phyloP scores from a whole-genome alignment of 2,113 vertebrate species.

The Hirundichthys speculiger region DNA sequence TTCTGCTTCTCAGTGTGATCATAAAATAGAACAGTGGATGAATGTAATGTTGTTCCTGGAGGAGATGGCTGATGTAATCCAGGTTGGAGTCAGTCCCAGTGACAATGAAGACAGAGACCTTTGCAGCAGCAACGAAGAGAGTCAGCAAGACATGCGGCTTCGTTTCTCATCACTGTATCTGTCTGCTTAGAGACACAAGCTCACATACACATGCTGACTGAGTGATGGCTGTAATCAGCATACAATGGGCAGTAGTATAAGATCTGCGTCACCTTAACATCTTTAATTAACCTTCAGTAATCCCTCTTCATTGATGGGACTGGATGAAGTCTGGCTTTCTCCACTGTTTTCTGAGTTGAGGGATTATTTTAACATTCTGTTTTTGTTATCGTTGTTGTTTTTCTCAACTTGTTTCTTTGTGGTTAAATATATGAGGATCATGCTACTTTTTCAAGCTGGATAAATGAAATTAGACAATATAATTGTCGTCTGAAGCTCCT shows the following conservation, averaged over 20 bases:
- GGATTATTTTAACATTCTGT: conserved; percentile 1
- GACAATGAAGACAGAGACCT: conserved; percentile 48
- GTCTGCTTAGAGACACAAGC: conserved; percentile 4
- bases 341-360: conserved; percentile 9
- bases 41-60: conserved; percentile 44
- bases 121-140: conserved; percentile 49
- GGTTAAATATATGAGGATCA: too few relatives aligned
- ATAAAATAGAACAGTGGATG: conserved; percentile 40
- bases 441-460: too few relatives aligned
- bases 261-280: conserved; percentile 26
- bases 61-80: conserved; percentile 43
- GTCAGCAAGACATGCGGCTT: conserved; percentile 12
- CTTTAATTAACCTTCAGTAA: conserved; percentile 52
- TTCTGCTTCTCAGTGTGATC: conserved; percentile 35
- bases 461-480: too few relatives aligned
- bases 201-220: conserved; percentile 6
- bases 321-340: conserved; percentile 14
- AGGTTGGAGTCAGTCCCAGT: conserved; percentile 30
- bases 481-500: too few relatives aligned
- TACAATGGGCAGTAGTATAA: conserved; percentile 11
- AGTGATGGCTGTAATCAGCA: conserved; percentile 50
- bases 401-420: not conserved
- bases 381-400: not conserved
- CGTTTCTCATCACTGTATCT: not conserved
- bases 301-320: conserved; percentile 20